These are phyloP conservation scores for Brachionus angularis DNA, from an alignment of 1,140 invertebrate species.

Conservation along the genomic window DNA sequence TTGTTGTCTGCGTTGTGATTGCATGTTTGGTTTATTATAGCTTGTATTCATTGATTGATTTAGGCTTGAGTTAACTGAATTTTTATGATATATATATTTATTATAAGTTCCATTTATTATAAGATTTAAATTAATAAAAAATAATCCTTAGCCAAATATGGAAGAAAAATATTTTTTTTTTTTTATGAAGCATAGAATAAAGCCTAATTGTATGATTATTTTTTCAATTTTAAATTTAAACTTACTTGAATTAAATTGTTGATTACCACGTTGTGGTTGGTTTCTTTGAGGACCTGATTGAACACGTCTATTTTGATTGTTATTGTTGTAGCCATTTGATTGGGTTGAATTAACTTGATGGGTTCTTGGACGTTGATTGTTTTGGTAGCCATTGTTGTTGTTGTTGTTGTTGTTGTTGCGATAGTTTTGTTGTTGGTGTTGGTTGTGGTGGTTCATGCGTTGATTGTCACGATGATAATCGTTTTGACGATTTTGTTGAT, in stretches of 20 bases:
- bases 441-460: constrained; percentile 11
- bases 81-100: too few relatives aligned
- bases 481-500: constrained; percentile 2
- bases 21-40: neutral
- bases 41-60: constrained; percentile 37
- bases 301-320: neutral
- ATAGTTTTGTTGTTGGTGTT: constrained; percentile 14
- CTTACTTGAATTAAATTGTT: constrained; percentile 23
- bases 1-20: neutral
- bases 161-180: neutral
- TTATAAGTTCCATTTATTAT: too few relatives aligned
- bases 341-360: neutral
- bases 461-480: constrained; percentile 14
- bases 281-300: too few relatives aligned
- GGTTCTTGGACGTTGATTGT: constrained; percentile 1
- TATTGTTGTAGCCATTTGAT: constrained; percentile 25
- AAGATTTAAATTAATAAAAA: too few relatives aligned
- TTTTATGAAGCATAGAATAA: constrained; percentile 26
- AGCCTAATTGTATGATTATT: neutral
- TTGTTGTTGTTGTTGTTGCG: neutral
- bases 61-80: constrained; percentile 28
- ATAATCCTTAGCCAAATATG: neutral
- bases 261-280: constrained; percentile 4
- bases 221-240: too few relatives aligned
- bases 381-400: constrained; percentile 21